Base-by-base conservation (phyloP, 2,888 invertebrate species). In the Augochlorella aurata region DNA sequence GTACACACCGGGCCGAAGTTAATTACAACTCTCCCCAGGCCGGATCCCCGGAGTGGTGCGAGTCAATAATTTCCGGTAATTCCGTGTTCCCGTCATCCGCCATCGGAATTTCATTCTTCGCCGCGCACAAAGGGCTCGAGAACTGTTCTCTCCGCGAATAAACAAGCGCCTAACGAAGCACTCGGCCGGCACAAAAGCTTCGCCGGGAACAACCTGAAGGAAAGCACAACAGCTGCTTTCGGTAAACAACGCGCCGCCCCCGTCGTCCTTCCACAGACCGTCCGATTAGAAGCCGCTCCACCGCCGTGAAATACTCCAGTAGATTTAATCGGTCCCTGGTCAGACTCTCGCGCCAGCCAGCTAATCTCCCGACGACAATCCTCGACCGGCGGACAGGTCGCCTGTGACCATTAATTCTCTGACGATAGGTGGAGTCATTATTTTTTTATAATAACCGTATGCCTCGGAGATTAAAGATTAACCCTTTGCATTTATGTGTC, bases 21-120 rank as follows among this genome's bases (percentile, higher is more conserved):
- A 67, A 67, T 67, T 49, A 67, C 49, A 24, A 67, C 16, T 24
- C 67, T 49, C 67, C 16, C 44, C 16, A 10, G 21, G 63, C 61
- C 24, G 49, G 67, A 67, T 24, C 67, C 24, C 38, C 50, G 21
- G 21, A 81, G 81, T 70, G 45, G 58, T 12, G 18, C 69, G 47
- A 73, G 54, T 79, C 81, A 81, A 79, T 73, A 69, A 81, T 73
- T 50, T 29, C 38, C 9, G 12, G 49, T 44, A 18, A 29, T n/a
- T 47, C 66, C 58, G 61, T 47, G n/a, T 68, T 45, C 52, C 47
- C 50, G 72, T 47, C 49, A 68, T 65, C 65, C 50, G 73, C 38
- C 45, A 58, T n/a, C 47, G 67, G 61, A 78, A 63, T 72, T 68
- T 72, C 80, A 47, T 79, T 80, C 67, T 47, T 14, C 38, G 9